Base-by-base conservation (phyloP, 1,140 invertebrate genomes). In the Drosophila gunungcola region DNA sequence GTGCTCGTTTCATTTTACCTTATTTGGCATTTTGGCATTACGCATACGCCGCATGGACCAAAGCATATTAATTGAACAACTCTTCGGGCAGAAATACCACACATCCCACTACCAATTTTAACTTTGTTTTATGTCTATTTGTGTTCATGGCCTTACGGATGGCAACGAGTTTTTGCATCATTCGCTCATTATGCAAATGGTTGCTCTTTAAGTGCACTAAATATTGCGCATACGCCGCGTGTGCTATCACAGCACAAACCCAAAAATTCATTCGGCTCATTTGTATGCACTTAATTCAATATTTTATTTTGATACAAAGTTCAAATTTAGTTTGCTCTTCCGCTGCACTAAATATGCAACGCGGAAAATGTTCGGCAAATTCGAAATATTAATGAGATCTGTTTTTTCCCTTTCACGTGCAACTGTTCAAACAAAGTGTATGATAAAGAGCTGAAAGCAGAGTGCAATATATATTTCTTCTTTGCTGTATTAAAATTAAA, bases 181-280 rank as follows among this genome's bases (percentile, higher is more conserved):
- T 53, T 76, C 42, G 39, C 53, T 70, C 53, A 78, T 78, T 78
- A 77, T 77, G 74, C 74, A 77, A 77, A 77, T 78, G 65, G 45
- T 52, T 62, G 58, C 74, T 54, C 73, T 78, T 77, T 70, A 78
- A 77, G 73, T 69, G 75, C 75, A 63, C 64, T 57, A 78, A 78
- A 78, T 78, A 78, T 78, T 60, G 61, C 58, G 49, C 51, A 64
- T 78, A 56, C 67, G 65, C 27, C 51, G 58, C 34, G 42, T 58
- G 41, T 7, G 64, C 27, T 51, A 56, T 34, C 34, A 45, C 25
- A 41, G n/a, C 3, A 13, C 27, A 49, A 38, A 68, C 36, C 41
- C 68, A 36, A 51, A 27, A 46, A 38, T 65, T 63, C 25, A 45
- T 46, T 64, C 25, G 12, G 21, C 5, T 25, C 42, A 42, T 74